Evolutionary conservation across 2,797 vertebrate genomes (phyloP).

Genomic region (Smutsia temminckii): DNA sequence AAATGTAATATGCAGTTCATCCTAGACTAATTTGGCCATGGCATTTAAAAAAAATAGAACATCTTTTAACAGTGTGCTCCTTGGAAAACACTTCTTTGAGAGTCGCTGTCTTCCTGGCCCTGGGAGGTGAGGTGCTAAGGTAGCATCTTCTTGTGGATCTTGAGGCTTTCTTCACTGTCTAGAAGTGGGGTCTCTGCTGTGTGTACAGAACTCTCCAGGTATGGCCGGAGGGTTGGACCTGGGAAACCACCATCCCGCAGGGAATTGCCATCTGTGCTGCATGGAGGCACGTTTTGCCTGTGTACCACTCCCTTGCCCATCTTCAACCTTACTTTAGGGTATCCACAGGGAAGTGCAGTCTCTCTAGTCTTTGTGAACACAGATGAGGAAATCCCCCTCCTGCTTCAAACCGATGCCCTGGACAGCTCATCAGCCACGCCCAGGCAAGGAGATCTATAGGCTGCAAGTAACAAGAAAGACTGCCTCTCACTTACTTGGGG

Average conservation of each 20-base stretch:
- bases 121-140: not conserved
- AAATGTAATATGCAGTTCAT: not conserved
- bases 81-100: conserved; percentile 22
- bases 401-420: not conserved
- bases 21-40: not conserved
- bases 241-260: not conserved
- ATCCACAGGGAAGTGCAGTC: too few species aligned
- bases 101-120: not conserved
- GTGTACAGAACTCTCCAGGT: not conserved
- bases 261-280: not conserved
- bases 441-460: not conserved
- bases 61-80: not conserved
- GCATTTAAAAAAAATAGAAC: not conserved
- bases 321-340: not conserved
- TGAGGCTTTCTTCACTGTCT: not conserved
- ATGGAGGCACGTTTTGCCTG: not conserved
- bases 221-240: not conserved
- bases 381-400: not conserved
- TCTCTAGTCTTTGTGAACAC: not conserved
- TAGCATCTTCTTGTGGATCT: not conserved
- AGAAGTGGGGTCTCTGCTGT: not conserved
- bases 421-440: not conserved
- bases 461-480: not conserved
- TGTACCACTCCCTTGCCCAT: too few species aligned
- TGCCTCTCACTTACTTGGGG: not conserved